Percentiles rank a stretch among this genome's conserved stretches.
phyloP scores from a whole-genome alignment of 2,113 vertebrate genomes.

The Stigmatopora argus region DNA sequence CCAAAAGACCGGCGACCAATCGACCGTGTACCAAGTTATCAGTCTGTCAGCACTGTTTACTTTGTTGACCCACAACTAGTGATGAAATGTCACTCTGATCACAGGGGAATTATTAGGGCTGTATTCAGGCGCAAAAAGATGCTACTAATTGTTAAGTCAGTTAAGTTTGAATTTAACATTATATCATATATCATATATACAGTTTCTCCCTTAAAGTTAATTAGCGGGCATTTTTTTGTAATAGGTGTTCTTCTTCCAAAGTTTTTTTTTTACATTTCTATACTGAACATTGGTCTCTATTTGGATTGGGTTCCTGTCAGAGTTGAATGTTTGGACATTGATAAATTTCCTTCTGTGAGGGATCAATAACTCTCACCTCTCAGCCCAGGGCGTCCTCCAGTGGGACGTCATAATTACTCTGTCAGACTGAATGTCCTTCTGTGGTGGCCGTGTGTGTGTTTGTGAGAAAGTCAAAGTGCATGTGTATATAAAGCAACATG shows the following conservation, averaged over 20 bases:
- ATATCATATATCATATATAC: not conserved
- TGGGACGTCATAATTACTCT: slow-evolving; percentile 90
- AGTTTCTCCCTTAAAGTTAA: too few relatives aligned
- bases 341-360: slow-evolving; percentile 88
- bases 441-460: slow-evolving; percentile 32
- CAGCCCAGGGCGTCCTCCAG: slow-evolving; percentile 68
- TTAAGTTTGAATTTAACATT: not conserved
- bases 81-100: slow-evolving; percentile 1
- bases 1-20: too few relatives aligned
- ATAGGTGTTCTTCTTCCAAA: slow-evolving; percentile 5
- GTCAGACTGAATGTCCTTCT: slow-evolving; percentile 80
- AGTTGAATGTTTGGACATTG: slow-evolving; percentile 81
- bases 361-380: slow-evolving; percentile 88
- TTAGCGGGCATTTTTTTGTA: not conserved
- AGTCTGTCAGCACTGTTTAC: not conserved
- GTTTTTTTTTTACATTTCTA: not conserved
- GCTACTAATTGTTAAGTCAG: not conserved
- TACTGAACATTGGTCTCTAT: slow-evolving; percentile 53
- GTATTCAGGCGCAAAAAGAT: not conserved
- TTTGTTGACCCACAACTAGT: not conserved
- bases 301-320: slow-evolving; percentile 73
- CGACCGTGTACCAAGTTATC: too few relatives aligned
- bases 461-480: slow-evolving; percentile 27
- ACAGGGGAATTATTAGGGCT: slow-evolving; percentile 1
- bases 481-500: slow-evolving; percentile 4